phyloP scores from a whole-genome alignment of 2,113 vertebrate species.

The Pontoporia blainvillei region DNA sequence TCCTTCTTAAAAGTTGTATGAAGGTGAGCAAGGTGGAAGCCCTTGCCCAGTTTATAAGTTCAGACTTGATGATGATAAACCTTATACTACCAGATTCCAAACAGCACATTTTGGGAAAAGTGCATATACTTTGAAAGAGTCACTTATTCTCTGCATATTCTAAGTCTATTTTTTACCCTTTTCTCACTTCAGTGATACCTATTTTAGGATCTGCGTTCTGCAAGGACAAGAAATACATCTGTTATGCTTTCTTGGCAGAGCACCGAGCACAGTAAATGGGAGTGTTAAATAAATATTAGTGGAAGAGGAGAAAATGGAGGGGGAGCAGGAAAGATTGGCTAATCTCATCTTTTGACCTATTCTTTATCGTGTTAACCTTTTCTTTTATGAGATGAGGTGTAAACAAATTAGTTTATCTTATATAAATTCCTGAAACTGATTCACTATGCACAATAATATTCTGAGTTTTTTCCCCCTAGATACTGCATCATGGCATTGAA shows the following conservation, averaged over 20 bases:
- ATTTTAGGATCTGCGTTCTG: conserved; percentile 48
- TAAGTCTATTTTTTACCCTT: conserved; percentile 4
- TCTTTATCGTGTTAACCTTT: background rate
- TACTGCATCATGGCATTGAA: background rate
- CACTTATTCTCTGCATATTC: background rate
- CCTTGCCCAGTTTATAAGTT: background rate
- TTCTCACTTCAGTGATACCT: conserved; percentile 10
- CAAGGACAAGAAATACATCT: conserved; percentile 63
- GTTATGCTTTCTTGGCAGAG: conserved; percentile 36
- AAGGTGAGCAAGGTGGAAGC: background rate
- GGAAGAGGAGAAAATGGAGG: background rate
- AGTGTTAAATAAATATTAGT: conserved; percentile 44
- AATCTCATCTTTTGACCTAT: background rate
- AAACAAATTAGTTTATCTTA: background rate
- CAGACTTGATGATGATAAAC: background rate
- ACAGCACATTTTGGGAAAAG: background rate
- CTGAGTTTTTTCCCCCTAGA: background rate
- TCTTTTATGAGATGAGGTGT: background rate
- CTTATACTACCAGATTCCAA: background rate
- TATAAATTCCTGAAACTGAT: conserved; percentile 17
- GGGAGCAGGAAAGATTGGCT: background rate
- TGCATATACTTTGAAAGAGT: background rate
- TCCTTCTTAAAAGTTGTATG: background rate
- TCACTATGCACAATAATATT: background rate
- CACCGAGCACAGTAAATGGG: background rate